A percentile compares a stretch with the other conserved stretches of the same genome.
Conservation (phyloP, 1,140 invertebrate species). For the Aphelenchoides besseyi region DNA sequence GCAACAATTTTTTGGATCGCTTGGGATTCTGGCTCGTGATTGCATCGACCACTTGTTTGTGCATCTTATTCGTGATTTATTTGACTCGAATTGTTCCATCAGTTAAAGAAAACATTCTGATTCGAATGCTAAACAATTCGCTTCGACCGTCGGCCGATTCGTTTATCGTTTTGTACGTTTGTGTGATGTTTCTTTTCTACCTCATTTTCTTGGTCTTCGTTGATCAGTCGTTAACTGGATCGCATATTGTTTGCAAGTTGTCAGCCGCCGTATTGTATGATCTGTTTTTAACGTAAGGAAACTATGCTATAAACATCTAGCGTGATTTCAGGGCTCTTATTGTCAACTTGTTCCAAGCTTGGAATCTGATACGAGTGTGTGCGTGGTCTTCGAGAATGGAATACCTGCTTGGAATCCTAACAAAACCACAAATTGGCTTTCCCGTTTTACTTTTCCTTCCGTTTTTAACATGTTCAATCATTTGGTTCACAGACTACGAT, state of each 20-base stretch:
- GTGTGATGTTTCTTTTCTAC: background rate
- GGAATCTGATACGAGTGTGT: background rate
- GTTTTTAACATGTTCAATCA: background rate
- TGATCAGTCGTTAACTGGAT: background rate
- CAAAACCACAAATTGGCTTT: background rate
- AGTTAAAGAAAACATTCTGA: background rate
- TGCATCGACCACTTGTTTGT: background rate
- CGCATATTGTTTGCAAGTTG: background rate
- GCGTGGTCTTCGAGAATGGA: constrained; percentile 5
- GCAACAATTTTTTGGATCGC: background rate
- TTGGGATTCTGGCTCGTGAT: background rate
- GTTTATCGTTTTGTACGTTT: background rate
- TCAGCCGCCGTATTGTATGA: background rate
- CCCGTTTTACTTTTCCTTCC: background rate
- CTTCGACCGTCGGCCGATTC: background rate
- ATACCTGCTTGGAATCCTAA: background rate
- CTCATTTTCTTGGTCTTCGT: background rate
- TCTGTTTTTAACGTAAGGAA: background rate
- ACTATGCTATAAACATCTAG: background rate
- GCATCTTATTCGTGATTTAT: background rate
- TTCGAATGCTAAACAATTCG: constrained; percentile 1
- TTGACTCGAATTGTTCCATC: background rate
- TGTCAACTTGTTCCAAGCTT: constrained; percentile 5
- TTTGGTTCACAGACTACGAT: background rate
- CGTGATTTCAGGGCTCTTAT: background rate